Base-by-base conservation (phyloP, 2,113 vertebrate genomes). In the Forbesichthys papilliferus region DNA sequence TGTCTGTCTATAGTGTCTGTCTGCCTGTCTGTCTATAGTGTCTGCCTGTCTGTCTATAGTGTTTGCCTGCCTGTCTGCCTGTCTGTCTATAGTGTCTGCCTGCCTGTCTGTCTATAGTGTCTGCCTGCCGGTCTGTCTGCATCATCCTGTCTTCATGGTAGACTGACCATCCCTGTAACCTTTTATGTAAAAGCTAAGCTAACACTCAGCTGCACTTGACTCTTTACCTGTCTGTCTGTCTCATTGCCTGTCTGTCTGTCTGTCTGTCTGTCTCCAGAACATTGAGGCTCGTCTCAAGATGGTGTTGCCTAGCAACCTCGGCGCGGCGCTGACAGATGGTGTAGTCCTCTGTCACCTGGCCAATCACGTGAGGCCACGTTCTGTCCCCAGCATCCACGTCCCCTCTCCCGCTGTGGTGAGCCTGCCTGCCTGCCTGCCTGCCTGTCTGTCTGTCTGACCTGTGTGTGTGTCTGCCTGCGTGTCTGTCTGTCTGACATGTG, bases 371-470 rank as follows among this genome's bases (percentile, higher is more conserved):
- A 92, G 95, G 10, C 98, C 97, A 34, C 94, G 98, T 1, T 98
- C 98, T 0, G 96, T 99, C 14, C 94, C 97, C 72, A 98, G 97
- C 85, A 98, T 99, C 75, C 98, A 99, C 2, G 96, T 99, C 61
- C 98, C 98, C 49, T 99, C 98, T 0, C 98, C 98, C 48, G 98
- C 97, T 49, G 98, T 99, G 82, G 97, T 98, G 91, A 95, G 94
- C 67, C 18, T 4, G 3, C 4, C 47, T 27, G 27, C 2, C 27
- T 27, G 2, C 1, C 20, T 27, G 27, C 2, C 27, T 2, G 7
- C 1, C 36, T 42, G 36, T 42, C 36, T 42, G 4, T 42, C 36
- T 42, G 4, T 5, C 36, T 42, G 36, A 3, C 27, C 20, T 20
- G 20, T 20, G 20, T 27, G 20, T 27, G 2, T 27, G 5, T 42